These are phyloP conservation scores for Artemia sp. DNA, from an alignment of 2,888 invertebrate species.

Conservation along the genomic window DNA sequence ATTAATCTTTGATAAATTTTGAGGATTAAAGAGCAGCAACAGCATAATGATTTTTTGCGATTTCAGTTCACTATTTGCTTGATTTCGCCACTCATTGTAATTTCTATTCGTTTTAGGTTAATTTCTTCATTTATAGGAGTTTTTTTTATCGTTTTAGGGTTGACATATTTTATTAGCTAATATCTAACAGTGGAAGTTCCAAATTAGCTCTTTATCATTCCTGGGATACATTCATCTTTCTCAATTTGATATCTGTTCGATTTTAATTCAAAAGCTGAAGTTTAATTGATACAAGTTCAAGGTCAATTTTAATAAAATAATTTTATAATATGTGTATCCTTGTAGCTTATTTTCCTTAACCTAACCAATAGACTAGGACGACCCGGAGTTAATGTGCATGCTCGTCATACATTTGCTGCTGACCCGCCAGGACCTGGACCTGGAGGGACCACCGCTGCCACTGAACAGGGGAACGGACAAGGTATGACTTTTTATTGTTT, in stretches of 20 bases:
- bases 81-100: too few species aligned
- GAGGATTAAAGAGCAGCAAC: too few species aligned
- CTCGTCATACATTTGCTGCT: slow-evolving; percentile 55
- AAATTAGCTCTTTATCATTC: too few species aligned
- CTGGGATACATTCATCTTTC: too few species aligned
- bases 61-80: too few species aligned
- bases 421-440: slow-evolving; percentile 27
- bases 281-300: not conserved
- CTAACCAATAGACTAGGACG: slow-evolving; percentile 61
- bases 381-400: slow-evolving; percentile 89
- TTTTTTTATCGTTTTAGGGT: too few species aligned
- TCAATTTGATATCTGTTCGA: not conserved
- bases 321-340: not conserved
- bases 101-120: too few species aligned
- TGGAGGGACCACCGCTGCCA: not conserved
- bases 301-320: not conserved
- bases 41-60: too few species aligned
- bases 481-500: not conserved
- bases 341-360: slow-evolving; percentile 21
- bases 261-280: not conserved
- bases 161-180: too few species aligned
- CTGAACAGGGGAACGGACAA: slow-evolving; percentile 12
- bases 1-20: too few species aligned
- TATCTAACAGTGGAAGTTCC: too few species aligned
- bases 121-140: too few species aligned